These are phyloP conservation scores for Torymus aiolomorphi DNA, from an alignment of 2,888 invertebrate genomes.

Conservation along the genomic window DNA sequence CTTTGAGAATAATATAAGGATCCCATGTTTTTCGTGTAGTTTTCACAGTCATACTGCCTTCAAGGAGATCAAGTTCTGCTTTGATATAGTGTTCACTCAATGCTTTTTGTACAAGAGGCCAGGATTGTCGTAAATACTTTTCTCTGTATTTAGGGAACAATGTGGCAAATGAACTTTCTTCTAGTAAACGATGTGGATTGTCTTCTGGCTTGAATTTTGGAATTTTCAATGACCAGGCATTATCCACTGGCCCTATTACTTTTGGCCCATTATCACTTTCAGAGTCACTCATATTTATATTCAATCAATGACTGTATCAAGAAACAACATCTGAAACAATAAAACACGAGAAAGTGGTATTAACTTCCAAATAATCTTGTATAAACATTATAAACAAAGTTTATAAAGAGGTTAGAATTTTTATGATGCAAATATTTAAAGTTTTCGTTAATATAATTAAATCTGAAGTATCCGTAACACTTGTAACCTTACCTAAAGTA, in stretches of 20 bases:
- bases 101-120: slow-evolving; percentile 94
- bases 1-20: slow-evolving; percentile 97
- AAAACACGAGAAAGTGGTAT: not conserved
- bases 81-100: slow-evolving; percentile 87
- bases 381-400: not conserved
- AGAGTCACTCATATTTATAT: slow-evolving; percentile 68
- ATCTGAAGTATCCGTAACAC: too few species aligned
- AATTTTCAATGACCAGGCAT: slow-evolving; percentile 91
- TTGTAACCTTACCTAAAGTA: too few species aligned
- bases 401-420: too few species aligned
- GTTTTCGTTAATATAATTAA: too few species aligned
- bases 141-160: slow-evolving; percentile 98
- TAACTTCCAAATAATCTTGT: not conserved
- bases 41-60: slow-evolving; percentile 94
- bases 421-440: too few species aligned
- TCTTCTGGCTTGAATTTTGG: slow-evolving; percentile 92
- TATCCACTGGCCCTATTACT: slow-evolving; percentile 81
- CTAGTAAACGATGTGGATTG: slow-evolving; percentile 90
- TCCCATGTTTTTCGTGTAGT: slow-evolving; percentile 99
- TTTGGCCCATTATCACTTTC: slow-evolving; percentile 69
- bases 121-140: slow-evolving; percentile 94
- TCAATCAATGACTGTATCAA: not conserved
- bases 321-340: not conserved
- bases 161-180: slow-evolving; percentile 97
- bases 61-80: slow-evolving; percentile 93